Percentiles rank a stretch among this genome's conserved stretches.
Evolutionary conservation across 2,113 vertebrate genomes (phyloP).

Genomic region (Lampris incognitus): DNA sequence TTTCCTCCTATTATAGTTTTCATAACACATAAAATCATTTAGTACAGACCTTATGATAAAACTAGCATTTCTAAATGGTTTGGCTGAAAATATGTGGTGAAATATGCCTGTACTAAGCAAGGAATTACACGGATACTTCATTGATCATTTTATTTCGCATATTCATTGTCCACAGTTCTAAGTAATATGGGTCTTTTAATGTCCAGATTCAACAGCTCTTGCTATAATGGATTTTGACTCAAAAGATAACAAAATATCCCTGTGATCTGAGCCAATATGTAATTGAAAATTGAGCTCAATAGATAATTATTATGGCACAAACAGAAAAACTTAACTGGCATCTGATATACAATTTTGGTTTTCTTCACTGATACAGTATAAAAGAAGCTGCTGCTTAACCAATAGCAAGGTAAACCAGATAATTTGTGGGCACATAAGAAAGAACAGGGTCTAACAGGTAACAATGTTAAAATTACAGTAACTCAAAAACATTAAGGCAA

Average conservation of each 20-base stretch:
- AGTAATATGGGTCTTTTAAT: slow-evolving; percentile 12
- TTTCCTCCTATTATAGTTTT: neutral
- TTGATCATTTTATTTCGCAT: slow-evolving; percentile 45
- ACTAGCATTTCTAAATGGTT: neutral
- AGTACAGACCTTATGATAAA: neutral
- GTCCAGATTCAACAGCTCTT: slow-evolving; percentile 4
- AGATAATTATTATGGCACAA: slow-evolving; percentile 10
- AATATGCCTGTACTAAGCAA: neutral
- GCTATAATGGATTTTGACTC: neutral
- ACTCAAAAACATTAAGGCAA: neutral
- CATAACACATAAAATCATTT: neutral
- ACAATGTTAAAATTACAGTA: slow-evolving; percentile 13
- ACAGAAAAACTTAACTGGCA: neutral
- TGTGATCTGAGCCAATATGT: neutral
- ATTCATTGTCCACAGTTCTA: neutral
- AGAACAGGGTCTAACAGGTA: slow-evolving; percentile 10
- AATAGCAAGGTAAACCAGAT: slow-evolving; percentile 29
- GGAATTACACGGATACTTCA: slow-evolving; percentile 45
- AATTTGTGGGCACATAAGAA: slow-evolving; percentile 20
- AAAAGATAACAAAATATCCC: slow-evolving; percentile 3
- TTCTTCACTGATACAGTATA: slow-evolving; percentile 10
- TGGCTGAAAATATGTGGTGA: neutral
- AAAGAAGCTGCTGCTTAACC: slow-evolving; percentile 13
- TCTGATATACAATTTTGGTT: neutral
- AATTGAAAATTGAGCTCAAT: neutral